These are phyloP conservation scores for Pyrocoelia pectoralis DNA, from an alignment of 2,888 invertebrate genomes.

Conservation along the genomic window DNA sequence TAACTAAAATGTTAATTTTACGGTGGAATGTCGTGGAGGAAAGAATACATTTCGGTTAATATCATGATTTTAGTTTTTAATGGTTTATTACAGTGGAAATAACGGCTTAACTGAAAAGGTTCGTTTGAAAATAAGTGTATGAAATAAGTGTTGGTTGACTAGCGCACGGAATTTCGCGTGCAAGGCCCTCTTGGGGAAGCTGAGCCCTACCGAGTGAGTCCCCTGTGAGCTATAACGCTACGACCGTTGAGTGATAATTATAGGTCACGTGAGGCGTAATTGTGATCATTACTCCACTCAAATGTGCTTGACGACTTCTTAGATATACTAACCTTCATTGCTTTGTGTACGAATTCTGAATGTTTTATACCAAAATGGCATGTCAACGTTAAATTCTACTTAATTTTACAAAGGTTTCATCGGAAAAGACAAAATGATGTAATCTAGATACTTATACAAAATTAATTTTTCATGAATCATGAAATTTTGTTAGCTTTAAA, in stretches of 20 bases:
- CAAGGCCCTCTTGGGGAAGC: constrained; percentile 40
- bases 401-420: not conserved
- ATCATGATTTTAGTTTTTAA: constrained; percentile 1
- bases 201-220: constrained; percentile 42
- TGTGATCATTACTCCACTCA: constrained; percentile 53
- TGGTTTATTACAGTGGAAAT: constrained; percentile 14
- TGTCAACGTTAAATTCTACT: constrained; percentile 5
- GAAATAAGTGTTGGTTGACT: constrained; percentile 34
- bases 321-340: constrained; percentile 28
- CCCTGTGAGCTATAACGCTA: constrained; percentile 47
- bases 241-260: constrained; percentile 59
- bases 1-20: too few relatives aligned
- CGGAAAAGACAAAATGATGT: not conserved
- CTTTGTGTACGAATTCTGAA: constrained; percentile 18
- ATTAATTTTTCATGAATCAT: too few relatives aligned
- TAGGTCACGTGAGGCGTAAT: constrained; percentile 59
- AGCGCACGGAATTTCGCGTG: constrained; percentile 42
- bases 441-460: too few relatives aligned
- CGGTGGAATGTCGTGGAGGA: too few relatives aligned
- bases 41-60: not conserved
- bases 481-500: too few relatives aligned
- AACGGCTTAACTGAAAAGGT: constrained; percentile 21
- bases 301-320: constrained; percentile 41
- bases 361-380: constrained; percentile 6
- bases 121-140: constrained; percentile 29